A percentile compares a stretch with the other conserved stretches of the same genome.
phyloP scores from a whole-genome alignment of 2,113 vertebrate genomes.

The Mesitornis unicolor region DNA sequence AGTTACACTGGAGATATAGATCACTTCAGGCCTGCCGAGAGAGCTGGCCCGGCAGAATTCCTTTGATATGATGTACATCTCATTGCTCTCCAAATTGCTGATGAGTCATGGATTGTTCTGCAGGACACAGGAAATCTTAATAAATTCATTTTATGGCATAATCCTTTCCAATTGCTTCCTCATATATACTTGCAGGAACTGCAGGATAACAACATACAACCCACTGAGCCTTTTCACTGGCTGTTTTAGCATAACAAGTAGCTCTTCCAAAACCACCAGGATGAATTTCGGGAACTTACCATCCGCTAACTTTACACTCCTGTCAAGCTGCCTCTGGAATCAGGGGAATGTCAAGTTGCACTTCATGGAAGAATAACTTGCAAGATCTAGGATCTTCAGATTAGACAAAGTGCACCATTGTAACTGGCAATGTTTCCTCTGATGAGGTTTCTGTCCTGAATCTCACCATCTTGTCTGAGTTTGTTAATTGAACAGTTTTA shows the following conservation, averaged over 20 bases:
- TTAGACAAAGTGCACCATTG: neutral
- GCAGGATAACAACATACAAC: neutral
- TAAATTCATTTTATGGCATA: neutral
- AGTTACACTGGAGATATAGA: conserved; percentile 11
- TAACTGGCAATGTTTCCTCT: neutral
- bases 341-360: neutral
- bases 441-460: neutral
- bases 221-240: neutral
- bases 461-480: neutral
- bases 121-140: conserved; percentile 22
- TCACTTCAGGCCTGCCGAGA: conserved; percentile 7
- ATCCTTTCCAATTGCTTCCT: neutral
- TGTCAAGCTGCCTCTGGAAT: neutral
- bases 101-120: neutral
- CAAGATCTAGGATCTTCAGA: neutral
- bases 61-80: conserved; percentile 46
- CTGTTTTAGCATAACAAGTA: neutral
- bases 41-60: conserved; percentile 59
- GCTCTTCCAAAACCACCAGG: neutral
- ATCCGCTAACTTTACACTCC: neutral
- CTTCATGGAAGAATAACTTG: neutral
- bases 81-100: neutral
- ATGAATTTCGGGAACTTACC: neutral
- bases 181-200: neutral
- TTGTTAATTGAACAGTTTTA: neutral